These are phyloP conservation scores for Picathartes gymnocephalus DNA, from an alignment of 2,113 vertebrate species.

Conservation along the genomic window DNA sequence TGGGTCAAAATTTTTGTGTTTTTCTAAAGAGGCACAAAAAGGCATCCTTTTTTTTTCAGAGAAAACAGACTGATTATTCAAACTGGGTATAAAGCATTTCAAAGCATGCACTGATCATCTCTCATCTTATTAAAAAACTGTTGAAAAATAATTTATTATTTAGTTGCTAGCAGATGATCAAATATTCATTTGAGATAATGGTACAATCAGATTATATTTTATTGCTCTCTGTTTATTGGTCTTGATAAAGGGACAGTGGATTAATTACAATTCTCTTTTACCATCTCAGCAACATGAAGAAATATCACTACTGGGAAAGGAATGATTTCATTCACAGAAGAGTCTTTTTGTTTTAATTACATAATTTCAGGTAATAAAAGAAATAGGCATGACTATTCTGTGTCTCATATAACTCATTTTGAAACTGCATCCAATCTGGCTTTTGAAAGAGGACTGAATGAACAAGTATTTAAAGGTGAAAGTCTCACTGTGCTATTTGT, in stretches of 20 bases:
- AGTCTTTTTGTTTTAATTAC: constrained; percentile 45
- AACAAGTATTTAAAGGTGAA: neutral
- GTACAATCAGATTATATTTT: constrained; percentile 66
- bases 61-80: constrained; percentile 34
- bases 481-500: neutral
- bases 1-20: neutral
- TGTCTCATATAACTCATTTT: neutral
- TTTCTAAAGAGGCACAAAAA: neutral
- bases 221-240: constrained; percentile 65
- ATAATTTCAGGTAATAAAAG: constrained; percentile 37
- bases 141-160: constrained; percentile 72
- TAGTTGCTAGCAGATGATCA: constrained; percentile 67
- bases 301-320: constrained; percentile 32
- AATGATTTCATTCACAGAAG: constrained; percentile 25
- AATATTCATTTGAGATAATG: constrained; percentile 71
- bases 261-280: constrained; percentile 61
- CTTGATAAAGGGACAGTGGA: constrained; percentile 51
- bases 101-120: constrained; percentile 36
- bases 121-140: constrained; percentile 66
- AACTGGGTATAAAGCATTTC: neutral
- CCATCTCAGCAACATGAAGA: constrained; percentile 27
- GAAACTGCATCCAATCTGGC: neutral
- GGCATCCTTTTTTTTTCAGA: neutral
- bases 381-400: neutral
- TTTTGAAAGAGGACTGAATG: neutral